Percentiles rank a stretch among this genome's conserved stretches.
Evolutionary conservation across 2,888 invertebrate species (phyloP).

Genomic region (Cerceris rybyensis): DNA sequence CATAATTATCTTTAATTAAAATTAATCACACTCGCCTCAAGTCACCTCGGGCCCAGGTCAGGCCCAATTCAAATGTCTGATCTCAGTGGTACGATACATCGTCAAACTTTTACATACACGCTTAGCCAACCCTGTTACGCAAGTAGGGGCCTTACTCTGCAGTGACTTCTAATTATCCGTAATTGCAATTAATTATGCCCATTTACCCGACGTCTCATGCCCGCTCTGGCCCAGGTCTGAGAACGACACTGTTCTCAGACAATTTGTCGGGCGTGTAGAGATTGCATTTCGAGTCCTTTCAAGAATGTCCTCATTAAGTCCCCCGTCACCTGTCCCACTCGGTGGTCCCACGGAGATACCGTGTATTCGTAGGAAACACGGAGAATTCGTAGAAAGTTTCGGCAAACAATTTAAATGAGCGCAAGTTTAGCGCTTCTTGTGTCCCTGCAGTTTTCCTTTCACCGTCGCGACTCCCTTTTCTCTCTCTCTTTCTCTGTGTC

Average conservation of each 20-base stretch:
- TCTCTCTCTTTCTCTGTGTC: not conserved
- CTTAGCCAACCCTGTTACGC: constrained; percentile 1
- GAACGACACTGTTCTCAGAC: constrained; percentile 70
- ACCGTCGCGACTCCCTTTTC: constrained; percentile 13
- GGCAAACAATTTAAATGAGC: constrained; percentile 39
- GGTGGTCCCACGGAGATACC: constrained; percentile 31
- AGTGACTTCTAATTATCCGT: constrained; percentile 57
- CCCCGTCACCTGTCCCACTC: constrained; percentile 24
- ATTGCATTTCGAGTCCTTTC: constrained; percentile 56
- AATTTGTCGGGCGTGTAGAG: constrained; percentile 61
- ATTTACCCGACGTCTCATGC: constrained; percentile 16
- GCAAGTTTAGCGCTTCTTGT: constrained; percentile 14
- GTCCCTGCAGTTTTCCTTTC: constrained; percentile 22
- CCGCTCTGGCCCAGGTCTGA: constrained; percentile 39
- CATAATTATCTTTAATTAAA: too few relatives aligned
- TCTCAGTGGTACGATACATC: not conserved
- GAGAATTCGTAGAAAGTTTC: constrained; percentile 56
- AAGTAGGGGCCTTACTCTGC: constrained; percentile 13
- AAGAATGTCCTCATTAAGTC: constrained; percentile 56
- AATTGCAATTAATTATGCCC: constrained; percentile 65
- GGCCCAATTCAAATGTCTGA: too few relatives aligned
- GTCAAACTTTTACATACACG: not conserved
- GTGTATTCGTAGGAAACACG: not conserved
- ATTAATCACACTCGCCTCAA: too few relatives aligned
- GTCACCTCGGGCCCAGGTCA: too few relatives aligned